These are phyloP conservation scores for Odocoileus hemionus DNA, from an alignment of 2,113 vertebrate genomes.

Conservation along the genomic window DNA sequence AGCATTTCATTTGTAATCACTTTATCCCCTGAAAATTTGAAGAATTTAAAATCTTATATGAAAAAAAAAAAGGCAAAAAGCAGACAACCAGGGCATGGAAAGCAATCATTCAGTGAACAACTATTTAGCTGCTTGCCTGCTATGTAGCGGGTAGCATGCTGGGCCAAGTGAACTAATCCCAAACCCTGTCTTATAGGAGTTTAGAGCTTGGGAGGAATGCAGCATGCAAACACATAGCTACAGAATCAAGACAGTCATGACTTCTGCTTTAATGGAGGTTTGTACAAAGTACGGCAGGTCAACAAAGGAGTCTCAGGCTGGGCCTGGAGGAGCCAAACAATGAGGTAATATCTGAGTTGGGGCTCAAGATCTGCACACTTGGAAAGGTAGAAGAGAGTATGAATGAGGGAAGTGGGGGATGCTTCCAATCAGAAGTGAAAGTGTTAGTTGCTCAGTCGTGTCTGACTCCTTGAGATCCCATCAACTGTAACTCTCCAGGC, in stretches of 20 bases:
- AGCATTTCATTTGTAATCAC: neutral
- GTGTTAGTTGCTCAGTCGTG: accelerated
- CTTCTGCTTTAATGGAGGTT: neutral
- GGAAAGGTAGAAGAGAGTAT: neutral
- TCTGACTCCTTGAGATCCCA: neutral
- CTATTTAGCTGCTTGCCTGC: neutral
- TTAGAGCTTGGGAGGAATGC: neutral
- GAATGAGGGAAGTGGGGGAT: neutral
- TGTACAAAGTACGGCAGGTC: neutral
- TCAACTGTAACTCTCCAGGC: neutral
- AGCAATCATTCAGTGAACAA: neutral
- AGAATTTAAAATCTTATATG: constrained; percentile 26
- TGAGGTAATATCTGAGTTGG: neutral
- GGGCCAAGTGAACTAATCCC: neutral
- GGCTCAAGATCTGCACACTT: neutral
- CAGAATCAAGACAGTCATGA: neutral
- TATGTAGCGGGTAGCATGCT: neutral
- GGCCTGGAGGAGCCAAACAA: neutral
- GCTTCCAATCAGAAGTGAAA: neutral
- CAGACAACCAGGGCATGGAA: neutral
- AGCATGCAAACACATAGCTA: neutral
- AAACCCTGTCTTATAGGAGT: neutral
- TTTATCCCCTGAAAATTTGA: constrained; percentile 12
- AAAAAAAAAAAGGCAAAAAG: neutral
- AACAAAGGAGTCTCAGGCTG: neutral